Base-by-base conservation (phyloP, 2,888 invertebrate species). In the Leucophenga maculata region DNA sequence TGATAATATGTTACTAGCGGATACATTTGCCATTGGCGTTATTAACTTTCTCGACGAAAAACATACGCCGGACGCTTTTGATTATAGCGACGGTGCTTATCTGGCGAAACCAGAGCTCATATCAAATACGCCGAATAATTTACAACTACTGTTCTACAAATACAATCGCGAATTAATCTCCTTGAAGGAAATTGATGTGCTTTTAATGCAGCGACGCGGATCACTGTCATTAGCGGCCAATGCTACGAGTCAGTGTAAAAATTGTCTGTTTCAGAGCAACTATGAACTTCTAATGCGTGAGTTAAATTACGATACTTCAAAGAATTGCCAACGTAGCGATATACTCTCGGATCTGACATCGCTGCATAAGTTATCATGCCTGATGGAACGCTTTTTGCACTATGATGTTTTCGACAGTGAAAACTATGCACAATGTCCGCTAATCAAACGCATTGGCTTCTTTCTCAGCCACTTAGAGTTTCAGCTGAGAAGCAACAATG, bases 391-490 rank as follows among this genome's bases (percentile, higher is more conserved):
- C 4, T 75, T 87, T 16, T 64, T 88, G 20, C 60, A 76, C 20
- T 86, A 86, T 71, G 80, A 78, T 22, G 85, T 85, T 16, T 86
- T 87, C 9, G 73, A 82, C 67, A 73, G 67, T 1, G 67, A 69
- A 0, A 80, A 75, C 20, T 77, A 77, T 31, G n/a, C 16, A 6
- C 77, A 76, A 2, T 87, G 88, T 68, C 87, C 87, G 13, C 74
- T 88, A 0, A 80, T 86, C 1, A 87, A 87, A 52, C 81, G 88
- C 52, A 83, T 88, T 46, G 86, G 86, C 6, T 75, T 87, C 11
- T 87, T 86, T 69, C 77, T 87, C 0, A 86, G 85, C 54, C 85
- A 86, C 69, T 75, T 86, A 8, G 87, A 87, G 87, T 82, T 85
- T 65, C 86, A 86, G 73, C 76, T 84, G 20, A 85, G 83, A 69